These are phyloP conservation scores for Drosophila repleta DNA, from an alignment of 1,140 invertebrate species.

Conservation along the genomic window DNA sequence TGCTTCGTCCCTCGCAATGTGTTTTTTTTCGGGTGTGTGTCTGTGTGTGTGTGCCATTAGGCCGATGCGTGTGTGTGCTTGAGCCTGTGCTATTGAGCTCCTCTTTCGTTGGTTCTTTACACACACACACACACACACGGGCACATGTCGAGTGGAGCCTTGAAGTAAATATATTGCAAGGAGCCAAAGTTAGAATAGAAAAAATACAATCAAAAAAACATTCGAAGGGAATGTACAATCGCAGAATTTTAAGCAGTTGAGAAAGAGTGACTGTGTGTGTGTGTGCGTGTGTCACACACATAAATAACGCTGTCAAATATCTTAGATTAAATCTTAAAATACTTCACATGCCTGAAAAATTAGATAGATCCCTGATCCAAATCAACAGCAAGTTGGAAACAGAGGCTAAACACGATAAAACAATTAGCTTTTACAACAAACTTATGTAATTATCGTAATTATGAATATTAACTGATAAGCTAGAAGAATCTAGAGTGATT, in stretches of 20 bases:
- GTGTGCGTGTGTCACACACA: conserved; percentile 28
- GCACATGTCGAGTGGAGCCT: conserved; percentile 42
- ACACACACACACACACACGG: conserved; percentile 16
- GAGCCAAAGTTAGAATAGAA: conserved; percentile 58
- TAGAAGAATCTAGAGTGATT: no score
- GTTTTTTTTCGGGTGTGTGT: conserved; percentile 23
- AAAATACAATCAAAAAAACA: conserved; percentile 25
- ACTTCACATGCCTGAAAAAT: not conserved
- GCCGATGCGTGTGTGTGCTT: conserved; percentile 29
- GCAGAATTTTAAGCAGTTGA: conserved; percentile 73
- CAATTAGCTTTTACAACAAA: no score
- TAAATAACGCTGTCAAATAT: conserved; percentile 47
- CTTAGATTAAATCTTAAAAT: conserved; percentile 40
- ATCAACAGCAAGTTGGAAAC: no score
- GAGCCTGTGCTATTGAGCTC: conserved; percentile 31
- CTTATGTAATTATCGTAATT: no score
- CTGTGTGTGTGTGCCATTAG: conserved; percentile 51
- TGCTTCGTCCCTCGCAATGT: conserved; percentile 33
- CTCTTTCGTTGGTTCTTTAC: conserved; percentile 2
- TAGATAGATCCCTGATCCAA: no score
- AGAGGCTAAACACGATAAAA: no score
- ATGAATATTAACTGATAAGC: no score
- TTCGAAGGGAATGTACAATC: conserved; percentile 51
- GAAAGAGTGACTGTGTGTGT: conserved; percentile 37
- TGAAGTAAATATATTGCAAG: conserved; percentile 72